Base-by-base conservation (phyloP, 2,797 vertebrate species). In the Valencia hispanica region DNA sequence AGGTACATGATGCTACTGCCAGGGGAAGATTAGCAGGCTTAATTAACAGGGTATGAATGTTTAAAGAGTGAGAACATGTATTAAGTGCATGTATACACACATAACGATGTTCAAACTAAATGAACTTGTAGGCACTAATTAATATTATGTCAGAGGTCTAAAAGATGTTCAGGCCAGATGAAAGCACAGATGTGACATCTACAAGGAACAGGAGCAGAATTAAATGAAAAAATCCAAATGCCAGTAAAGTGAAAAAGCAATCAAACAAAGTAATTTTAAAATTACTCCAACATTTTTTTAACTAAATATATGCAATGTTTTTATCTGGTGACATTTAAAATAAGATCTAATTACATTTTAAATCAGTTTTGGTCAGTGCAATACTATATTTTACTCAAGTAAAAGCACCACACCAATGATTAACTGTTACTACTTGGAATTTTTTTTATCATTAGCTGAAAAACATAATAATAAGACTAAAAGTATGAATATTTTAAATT, bases 41-140 rank as follows among this genome's bases (percentile, higher is more conserved):
- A 99, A 99, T 99, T 99, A 99, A 97, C 96, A 96, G 96, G 96
- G 96, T 97, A 97, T 97, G 96, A 97, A 98, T 98, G 97, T 93
- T 95, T 94, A 90, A 93, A 94, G 92, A 89, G 84, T 95, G 95
- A 95, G 96, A 94, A 96, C 96, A 97, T 92, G 89, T 86, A 93
- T 91, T 88, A 86, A 84, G 86, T 85, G 89, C 87, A 92, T 92
- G 89, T 91, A 92, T 91, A 93, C 91, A 91, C 90, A 88, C 86
- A 91, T 83, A 85, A 89, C 87, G 92, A 95, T 96, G 96, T 95
- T 95, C 96, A 96, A 97, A 96, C 96, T 96, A 98, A 97, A 97
- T 97, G 95, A 98, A 97, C 96, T 96, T 94, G 96, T 97, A 96
- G 96, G 92, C 95, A 96, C 96, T 98, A 98, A 99, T 98, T 98